A percentile compares a stretch with the other conserved stretches of the same genome.
These are phyloP conservation scores for Tortrix viridana DNA, from an alignment of 2,888 invertebrate species.

Conservation along the genomic window DNA sequence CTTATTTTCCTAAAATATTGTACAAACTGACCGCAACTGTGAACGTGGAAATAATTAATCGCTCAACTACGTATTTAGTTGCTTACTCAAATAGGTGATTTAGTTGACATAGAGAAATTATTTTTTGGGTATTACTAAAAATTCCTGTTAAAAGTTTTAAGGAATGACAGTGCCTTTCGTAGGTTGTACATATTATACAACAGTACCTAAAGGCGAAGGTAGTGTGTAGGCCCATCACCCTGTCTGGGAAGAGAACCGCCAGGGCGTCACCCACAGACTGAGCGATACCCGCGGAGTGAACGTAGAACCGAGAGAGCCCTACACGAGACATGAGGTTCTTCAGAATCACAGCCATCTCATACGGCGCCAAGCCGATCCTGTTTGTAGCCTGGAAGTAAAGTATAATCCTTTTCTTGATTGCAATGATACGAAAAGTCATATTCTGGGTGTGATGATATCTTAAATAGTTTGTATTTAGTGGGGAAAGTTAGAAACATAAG, in stretches of 20 bases:
- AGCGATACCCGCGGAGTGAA: conserved; percentile 89
- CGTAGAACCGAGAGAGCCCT: conserved; percentile 82
- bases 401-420: background rate
- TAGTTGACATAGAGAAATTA: too few relatives aligned
- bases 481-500: too few relatives aligned
- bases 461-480: too few relatives aligned
- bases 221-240: conserved; percentile 69
- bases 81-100: too few relatives aligned
- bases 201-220: conserved; percentile 80
- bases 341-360: conserved; percentile 78
- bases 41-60: too few relatives aligned
- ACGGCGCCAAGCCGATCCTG: conserved; percentile 77
- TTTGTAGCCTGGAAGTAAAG: conserved; percentile 52
- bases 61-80: too few relatives aligned
- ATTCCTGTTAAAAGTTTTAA: too few relatives aligned
- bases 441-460: background rate
- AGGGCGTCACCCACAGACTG: conserved; percentile 77
- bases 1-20: too few relatives aligned
- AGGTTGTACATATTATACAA: too few relatives aligned
- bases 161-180: too few relatives aligned
- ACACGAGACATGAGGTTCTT: conserved; percentile 86
- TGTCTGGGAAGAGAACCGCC: conserved; percentile 82
- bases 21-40: too few relatives aligned
- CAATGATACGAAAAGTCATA: background rate
- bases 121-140: too few relatives aligned